Base-by-base conservation (phyloP, 2,113 vertebrate genomes). In the Ameiurus melas region DNA sequence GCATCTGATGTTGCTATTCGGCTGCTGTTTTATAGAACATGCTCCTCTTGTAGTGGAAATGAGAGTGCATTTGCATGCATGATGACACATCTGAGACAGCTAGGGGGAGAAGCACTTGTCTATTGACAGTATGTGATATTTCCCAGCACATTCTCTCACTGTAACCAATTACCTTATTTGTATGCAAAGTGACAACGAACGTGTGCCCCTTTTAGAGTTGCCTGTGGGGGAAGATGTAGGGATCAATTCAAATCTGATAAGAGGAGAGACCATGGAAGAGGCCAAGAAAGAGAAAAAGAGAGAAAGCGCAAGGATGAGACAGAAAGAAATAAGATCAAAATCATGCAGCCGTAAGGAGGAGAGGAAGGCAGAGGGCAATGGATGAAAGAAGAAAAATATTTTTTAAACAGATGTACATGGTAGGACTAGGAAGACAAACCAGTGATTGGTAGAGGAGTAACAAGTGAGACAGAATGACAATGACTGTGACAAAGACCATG, bases 131-230 rank as follows among this genome's bases (percentile, higher is more conserved):
- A 62, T 51, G 55, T 0, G 39, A 57, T 78, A 90, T 85, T 89
- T 86, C 64, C 47, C 85, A 85, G 57, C 82, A 82, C 90, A 87
- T 88, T 90, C 85, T 47, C 85, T 19, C 60, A 86, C 90, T 82
- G 66, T 92, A 93, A 90, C 90, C 91, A 93, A 93, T 95, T 93
- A 94, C 92, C 90, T 91, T 91, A 94, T 94, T 92, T 92, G 90
- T 91, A 94, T 94, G 91, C 91, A 93, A 92, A 93, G 85, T 64
- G 85, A 91, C 85, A 89, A 88, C 6, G 82, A 92, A 91, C 90
- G 90, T 22, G 83, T 87, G 88, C 85, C 58, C 90, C 90, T 90
- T 85, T 89, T 90, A 89, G 85, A 47, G 71, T 53, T 0, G 19
- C 22, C 43, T 25, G 6, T 71, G 4, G 88, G 43, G 43, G 88